Evolutionary conservation across 2,113 vertebrate genomes (phyloP), one percentile per base, ranked within the genome.

Genomic region (Notiomystis cincta): DNA sequence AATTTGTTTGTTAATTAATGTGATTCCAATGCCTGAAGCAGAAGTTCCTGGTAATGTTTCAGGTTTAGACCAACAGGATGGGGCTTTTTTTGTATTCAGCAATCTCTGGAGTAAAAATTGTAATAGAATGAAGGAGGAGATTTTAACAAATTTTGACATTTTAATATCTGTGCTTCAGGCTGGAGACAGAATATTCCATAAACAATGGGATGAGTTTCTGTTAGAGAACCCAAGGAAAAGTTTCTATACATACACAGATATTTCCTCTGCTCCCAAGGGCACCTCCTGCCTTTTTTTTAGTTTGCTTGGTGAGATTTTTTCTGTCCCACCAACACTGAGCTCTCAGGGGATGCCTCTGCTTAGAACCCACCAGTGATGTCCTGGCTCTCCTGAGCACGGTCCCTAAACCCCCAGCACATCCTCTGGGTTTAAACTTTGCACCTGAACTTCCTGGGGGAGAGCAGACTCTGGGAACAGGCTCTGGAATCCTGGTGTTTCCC

Each of bases 181-280:
- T 90, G 38, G 44, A 71, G 38, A 47, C 44, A 85, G 61, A 75
- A 38, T 31, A 47, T 67, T 78, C 42, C 33, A 20, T 73, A 75
- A 75, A 33, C 51, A 67, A 40, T 27, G 9, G 24, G 62, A 51
- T 81, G n/a, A 64, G 17, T 73, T 94, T 60, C 72, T 62, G 31
- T 35, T 35, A 28, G 22, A 93, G 33, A 91, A 40, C 23, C 44
- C 53, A 71, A 89, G 16, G 47, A 61, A 58, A n/a, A 35, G 5
- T 13, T 48, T 6, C 21, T 9, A 1, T 2, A 20, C 11, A 15
- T 2, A 7, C 11, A 45, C 24, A 48, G 13, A 9, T 33, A 22
- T 77, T 67, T 83, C 16, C 77, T 71, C 53, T 80, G 44, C 82
- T 81, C 7, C 48, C 27, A 50, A 47, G 31, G 42, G 61, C 67